phyloP scores from a whole-genome alignment of 2,113 vertebrate species.

The Thunnus thynnus region DNA sequence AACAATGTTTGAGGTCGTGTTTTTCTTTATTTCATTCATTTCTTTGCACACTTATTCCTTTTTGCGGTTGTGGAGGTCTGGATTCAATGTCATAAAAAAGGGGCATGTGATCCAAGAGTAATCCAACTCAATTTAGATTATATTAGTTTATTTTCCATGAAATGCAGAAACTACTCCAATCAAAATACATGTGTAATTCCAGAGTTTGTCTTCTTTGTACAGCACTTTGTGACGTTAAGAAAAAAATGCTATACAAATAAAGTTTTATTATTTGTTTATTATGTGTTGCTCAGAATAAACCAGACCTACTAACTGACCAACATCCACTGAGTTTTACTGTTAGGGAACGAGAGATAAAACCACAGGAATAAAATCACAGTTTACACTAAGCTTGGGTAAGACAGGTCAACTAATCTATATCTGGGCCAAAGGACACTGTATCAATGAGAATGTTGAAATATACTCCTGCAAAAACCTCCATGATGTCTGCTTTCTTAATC shows the following conservation, averaged over 20 bases:
- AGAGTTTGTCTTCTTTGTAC: neutral
- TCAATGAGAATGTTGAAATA: conserved; percentile 8
- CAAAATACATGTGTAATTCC: conserved; percentile 23
- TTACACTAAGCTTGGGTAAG: conserved; percentile 32
- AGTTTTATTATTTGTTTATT: too few relatives aligned
- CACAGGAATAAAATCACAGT: conserved; percentile 30
- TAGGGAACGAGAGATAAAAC: conserved; percentile 8
- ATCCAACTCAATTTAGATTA: conserved; percentile 14
- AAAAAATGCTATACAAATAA: too few relatives aligned
- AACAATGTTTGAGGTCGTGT: neutral
- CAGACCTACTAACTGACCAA: neutral
- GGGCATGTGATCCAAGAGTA: neutral
- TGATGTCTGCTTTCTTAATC: neutral
- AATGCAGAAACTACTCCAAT: conserved; percentile 7
- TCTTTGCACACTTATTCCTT: neutral
- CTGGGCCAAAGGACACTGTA: conserved; percentile 37
- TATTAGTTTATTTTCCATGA: conserved; percentile 8
- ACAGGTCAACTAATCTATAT: conserved; percentile 43
- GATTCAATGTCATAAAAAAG: too few relatives aligned
- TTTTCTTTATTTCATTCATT: neutral
- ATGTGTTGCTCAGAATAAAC: conserved; percentile 15
- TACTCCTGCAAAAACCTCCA: neutral
- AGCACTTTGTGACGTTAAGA: too few relatives aligned
- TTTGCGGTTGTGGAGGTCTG: too few relatives aligned
- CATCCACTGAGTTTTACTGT: conserved; percentile 11